These are phyloP conservation scores for Melipona beecheii DNA, from an alignment of 2,888 invertebrate genomes.

Conservation along the genomic window DNA sequence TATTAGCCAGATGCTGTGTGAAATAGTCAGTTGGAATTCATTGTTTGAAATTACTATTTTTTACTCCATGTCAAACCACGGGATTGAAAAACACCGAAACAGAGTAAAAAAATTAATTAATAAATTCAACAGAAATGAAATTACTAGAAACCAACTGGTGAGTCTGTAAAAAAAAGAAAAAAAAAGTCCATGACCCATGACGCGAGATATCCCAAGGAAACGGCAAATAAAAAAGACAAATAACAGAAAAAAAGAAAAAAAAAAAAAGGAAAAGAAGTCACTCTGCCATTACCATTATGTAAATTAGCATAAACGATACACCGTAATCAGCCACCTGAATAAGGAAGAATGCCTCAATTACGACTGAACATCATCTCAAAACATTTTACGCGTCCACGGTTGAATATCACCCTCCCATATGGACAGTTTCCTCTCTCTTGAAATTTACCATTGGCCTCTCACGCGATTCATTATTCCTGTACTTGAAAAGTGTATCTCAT, in stretches of 20 bases:
- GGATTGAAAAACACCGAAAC: too few species aligned
- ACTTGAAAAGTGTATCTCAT: constrained; percentile 2
- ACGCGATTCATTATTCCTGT: constrained; percentile 20
- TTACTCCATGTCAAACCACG: too few species aligned
- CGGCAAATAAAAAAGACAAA: not conserved
- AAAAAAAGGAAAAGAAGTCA: not conserved
- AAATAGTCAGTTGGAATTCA: too few species aligned
- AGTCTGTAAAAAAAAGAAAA: too few species aligned
- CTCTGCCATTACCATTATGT: not conserved
- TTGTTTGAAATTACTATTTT: too few species aligned
- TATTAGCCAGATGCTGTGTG: too few species aligned
- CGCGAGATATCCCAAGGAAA: not conserved
- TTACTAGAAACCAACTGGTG: too few species aligned
- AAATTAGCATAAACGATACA: not conserved
- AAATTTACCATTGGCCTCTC: constrained; percentile 1
- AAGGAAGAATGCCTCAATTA: constrained; percentile 2
- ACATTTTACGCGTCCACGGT: not conserved
- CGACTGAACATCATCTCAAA: not conserved
- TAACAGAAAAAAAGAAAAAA: not conserved
- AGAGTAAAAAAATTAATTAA: too few species aligned
- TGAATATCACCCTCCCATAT: not conserved
- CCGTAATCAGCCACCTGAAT: not conserved
- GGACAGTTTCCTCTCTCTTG: not conserved
- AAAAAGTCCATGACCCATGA: not conserved
- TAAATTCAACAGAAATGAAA: too few species aligned